Conservation (phyloP, 2,888 invertebrate genomes). For the Micropterix aruncella region DNA sequence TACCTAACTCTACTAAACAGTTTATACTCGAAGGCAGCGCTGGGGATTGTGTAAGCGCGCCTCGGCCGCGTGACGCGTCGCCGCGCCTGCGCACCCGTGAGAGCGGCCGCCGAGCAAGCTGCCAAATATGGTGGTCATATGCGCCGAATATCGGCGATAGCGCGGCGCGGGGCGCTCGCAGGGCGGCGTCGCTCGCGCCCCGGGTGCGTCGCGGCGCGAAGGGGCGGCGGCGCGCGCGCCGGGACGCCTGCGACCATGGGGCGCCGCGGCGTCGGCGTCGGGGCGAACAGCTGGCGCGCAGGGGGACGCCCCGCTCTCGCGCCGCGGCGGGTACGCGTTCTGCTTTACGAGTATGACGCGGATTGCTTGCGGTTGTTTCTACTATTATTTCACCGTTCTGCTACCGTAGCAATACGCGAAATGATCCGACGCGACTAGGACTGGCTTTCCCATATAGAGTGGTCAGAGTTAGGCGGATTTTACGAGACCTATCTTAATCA, state of each 20-base stretch:
- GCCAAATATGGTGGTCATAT: constrained; percentile 36
- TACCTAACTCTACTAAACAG: no score
- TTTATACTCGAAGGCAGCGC: no score
- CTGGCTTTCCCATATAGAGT: no score
- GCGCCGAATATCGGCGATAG: constrained; percentile 22
- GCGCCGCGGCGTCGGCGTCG: constrained; percentile 14
- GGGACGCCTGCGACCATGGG: constrained; percentile 4
- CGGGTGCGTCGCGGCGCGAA: constrained; percentile 22
- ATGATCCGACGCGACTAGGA: no score
- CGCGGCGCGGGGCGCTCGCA: constrained; percentile 1
- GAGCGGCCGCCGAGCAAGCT: constrained; percentile 20
- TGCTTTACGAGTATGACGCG: neutral
- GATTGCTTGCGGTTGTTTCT: no score
- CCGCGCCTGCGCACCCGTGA: neutral
- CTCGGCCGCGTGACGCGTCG: neutral
- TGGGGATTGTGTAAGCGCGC: neutral
- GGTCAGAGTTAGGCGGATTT: no score
- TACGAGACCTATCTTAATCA: no score
- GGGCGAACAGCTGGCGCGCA: constrained; percentile 18
- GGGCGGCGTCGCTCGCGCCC: constrained; percentile 4
- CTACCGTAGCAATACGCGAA: no score
- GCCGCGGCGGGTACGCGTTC: constrained; percentile 1
- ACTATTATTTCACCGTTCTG: no score
- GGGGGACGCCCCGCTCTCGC: constrained; percentile 13
- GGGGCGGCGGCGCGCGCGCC: constrained; percentile 14